A percentile compares a stretch with the other conserved stretches of the same genome.
Conservation (phyloP, 1,140 invertebrate genomes). For the Tetragnatha versicolor region DNA sequence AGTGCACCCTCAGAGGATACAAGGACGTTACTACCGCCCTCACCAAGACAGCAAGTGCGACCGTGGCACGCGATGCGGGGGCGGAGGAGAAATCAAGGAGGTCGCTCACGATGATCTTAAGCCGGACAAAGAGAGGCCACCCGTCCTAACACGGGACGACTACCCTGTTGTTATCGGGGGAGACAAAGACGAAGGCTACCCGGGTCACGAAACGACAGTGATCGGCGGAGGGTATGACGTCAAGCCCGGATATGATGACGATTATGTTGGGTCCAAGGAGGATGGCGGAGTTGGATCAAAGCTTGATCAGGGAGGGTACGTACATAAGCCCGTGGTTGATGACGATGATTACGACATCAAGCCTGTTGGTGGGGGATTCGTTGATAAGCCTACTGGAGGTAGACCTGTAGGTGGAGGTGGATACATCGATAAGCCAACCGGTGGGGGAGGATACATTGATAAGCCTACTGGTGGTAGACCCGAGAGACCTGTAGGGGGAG, state of each 20-base stretch:
- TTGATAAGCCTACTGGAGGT: neutral
- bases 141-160: neutral
- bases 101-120: neutral
- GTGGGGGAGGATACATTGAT: neutral
- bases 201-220: neutral
- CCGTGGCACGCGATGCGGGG: neutral
- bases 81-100: constrained; percentile 12
- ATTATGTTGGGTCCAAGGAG: neutral
- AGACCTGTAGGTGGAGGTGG: constrained; percentile 25
- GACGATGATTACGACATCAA: neutral
- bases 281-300: neutral
- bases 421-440: neutral
- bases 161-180: neutral
- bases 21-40: neutral
- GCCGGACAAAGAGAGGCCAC: neutral
- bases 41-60: neutral
- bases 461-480: neutral
- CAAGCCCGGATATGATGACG: constrained; percentile 2
- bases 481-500: neutral
- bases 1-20: neutral
- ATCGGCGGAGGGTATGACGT: neutral
- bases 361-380: neutral
- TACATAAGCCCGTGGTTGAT: neutral
- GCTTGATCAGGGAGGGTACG: neutral
- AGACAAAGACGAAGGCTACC: neutral